Evolutionary conservation across 1,140 invertebrate species (phyloP).

Genomic region (Philotrypesis tridentata): DNA sequence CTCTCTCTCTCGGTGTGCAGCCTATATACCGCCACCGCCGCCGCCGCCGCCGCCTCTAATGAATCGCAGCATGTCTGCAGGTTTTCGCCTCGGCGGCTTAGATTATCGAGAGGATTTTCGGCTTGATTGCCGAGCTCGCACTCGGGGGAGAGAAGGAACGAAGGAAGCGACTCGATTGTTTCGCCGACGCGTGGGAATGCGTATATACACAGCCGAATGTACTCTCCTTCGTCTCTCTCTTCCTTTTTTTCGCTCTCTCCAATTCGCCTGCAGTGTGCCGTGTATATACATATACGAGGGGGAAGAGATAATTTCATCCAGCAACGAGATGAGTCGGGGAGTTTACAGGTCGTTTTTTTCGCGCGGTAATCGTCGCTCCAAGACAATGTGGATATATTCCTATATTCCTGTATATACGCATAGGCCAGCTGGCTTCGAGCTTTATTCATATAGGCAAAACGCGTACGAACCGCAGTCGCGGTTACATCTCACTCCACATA

Average conservation of each 20-base stretch:
- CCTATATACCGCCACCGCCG: no score
- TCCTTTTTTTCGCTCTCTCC: background rate
- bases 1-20: no score
- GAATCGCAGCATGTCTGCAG: background rate
- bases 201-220: background rate
- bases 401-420: no score
- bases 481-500: no score
- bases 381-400: background rate
- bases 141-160: background rate
- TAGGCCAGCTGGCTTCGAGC: background rate
- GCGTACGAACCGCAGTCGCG: background rate
- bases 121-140: slow-evolving; percentile 17
- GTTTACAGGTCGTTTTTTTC: background rate
- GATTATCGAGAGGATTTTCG: slow-evolving; percentile 19
- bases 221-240: background rate
- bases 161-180: slow-evolving; percentile 25
- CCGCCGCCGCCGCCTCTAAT: slow-evolving; percentile 43
- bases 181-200: slow-evolving; percentile 28
- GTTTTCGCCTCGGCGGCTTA: background rate
- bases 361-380: background rate
- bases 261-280: no score
- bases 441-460: background rate
- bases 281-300: background rate
- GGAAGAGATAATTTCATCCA: slow-evolving; percentile 18
- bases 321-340: background rate